Evolutionary conservation across 2,113 vertebrate species (phyloP).

Genomic region (Prionailurus bengalensis): DNA sequence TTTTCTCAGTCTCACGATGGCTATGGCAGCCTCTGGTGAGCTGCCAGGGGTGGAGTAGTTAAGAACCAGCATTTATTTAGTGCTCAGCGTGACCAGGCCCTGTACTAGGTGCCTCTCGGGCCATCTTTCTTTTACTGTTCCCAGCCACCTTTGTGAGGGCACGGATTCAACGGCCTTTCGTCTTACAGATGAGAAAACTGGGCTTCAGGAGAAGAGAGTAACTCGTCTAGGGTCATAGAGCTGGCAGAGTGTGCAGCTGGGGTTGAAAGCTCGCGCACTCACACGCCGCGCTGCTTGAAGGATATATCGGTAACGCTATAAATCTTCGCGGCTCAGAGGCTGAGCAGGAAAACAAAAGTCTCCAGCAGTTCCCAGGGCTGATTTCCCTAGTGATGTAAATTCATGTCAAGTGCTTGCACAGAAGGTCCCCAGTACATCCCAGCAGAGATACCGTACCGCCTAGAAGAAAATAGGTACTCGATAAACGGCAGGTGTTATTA

Average conservation of each 20-base stretch:
- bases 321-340: neutral
- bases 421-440: neutral
- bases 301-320: fast-evolving
- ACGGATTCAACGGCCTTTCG: neutral
- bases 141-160: neutral
- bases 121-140: neutral
- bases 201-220: neutral
- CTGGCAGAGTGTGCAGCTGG: neutral
- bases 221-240: neutral
- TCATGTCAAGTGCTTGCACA: neutral
- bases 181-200: neutral
- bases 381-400: neutral
- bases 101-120: fast-evolving
- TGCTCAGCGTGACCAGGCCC: too few species aligned
- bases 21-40: neutral
- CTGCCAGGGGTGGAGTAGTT: fast-evolving
- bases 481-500: too few species aligned
- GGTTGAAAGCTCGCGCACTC: neutral
- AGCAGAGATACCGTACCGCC: neutral
- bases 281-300: neutral
- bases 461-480: neutral
- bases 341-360: neutral
- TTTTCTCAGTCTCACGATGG: neutral
- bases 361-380: neutral
- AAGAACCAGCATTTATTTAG: neutral